These are phyloP conservation scores for Bugula neritina DNA, from an alignment of 2,888 invertebrate genomes.

Conservation along the genomic window DNA sequence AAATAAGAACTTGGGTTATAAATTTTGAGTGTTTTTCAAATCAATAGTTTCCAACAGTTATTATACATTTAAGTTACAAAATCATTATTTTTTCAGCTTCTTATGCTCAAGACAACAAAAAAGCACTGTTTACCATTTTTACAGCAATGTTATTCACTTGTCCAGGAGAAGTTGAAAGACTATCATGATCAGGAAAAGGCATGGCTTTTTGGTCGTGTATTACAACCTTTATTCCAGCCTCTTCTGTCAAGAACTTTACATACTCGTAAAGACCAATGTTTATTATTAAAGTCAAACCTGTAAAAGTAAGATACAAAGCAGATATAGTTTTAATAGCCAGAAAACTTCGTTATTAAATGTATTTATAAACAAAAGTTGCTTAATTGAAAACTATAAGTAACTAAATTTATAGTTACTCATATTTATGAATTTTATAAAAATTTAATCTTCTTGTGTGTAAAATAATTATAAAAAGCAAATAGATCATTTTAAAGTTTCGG, in stretches of 20 bases:
- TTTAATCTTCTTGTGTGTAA: too few relatives aligned
- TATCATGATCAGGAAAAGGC: slow-evolving; percentile 29
- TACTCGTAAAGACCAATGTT: slow-evolving; percentile 28
- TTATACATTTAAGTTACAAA: neutral
- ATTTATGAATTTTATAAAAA: too few relatives aligned
- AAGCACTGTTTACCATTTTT: slow-evolving; percentile 22
- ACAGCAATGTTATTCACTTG: slow-evolving; percentile 27
- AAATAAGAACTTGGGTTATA: neutral
- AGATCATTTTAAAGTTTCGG: too few relatives aligned
- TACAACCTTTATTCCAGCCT: slow-evolving; percentile 27
- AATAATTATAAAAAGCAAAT: too few relatives aligned
- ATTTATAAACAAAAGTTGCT: too few relatives aligned
- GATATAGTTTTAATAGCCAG: too few relatives aligned
- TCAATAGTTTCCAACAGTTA: neutral
- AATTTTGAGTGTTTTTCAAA: neutral
- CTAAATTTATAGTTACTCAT: too few relatives aligned
- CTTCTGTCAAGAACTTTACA: slow-evolving; percentile 27
- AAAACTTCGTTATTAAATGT: too few relatives aligned
- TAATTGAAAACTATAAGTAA: too few relatives aligned
- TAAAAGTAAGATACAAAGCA: too few relatives aligned
- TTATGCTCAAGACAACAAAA: too few relatives aligned
- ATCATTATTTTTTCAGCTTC: too few relatives aligned
- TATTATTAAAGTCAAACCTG: slow-evolving; percentile 25
- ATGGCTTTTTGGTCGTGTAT: slow-evolving; percentile 28
- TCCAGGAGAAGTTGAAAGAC: slow-evolving; percentile 26